Percentiles rank a stretch among this genome's conserved stretches.
phyloP scores from a whole-genome alignment of 2,113 vertebrate genomes.

The Calypte anna region DNA sequence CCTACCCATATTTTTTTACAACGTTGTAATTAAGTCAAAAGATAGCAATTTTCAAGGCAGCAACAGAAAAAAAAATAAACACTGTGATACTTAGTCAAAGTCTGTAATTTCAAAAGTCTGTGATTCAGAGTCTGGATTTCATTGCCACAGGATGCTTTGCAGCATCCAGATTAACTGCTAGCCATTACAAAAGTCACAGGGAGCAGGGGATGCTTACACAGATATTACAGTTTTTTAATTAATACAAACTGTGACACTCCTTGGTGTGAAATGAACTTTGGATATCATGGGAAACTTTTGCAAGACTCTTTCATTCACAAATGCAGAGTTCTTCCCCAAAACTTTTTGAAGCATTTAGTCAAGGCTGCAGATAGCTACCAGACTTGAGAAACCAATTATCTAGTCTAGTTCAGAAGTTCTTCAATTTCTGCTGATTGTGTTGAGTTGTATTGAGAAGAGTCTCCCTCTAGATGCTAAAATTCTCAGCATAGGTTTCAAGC shows the following conservation, averaged over 20 bases:
- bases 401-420: neutral
- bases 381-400: neutral
- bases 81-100: neutral
- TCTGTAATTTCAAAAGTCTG: neutral
- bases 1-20: neutral
- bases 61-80: neutral
- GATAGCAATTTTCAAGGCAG: neutral
- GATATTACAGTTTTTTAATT: neutral
- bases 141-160: neutral
- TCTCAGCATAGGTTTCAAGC: neutral
- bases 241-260: neutral
- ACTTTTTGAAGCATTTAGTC: neutral
- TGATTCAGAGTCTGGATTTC: neutral
- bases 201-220: neutral
- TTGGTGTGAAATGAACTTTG: neutral
- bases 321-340: neutral
- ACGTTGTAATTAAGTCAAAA: neutral
- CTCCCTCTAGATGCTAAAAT: neutral
- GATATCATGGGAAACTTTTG: neutral
- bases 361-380: accelerated
- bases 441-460: neutral
- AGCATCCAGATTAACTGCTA: neutral
- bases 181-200: neutral
- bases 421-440: neutral
- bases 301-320: neutral